Evolutionary conservation across 2,797 vertebrate species (phyloP), one percentile per base, ranked within the genome.

Genomic region (Hozukius guyotensis): DNA sequence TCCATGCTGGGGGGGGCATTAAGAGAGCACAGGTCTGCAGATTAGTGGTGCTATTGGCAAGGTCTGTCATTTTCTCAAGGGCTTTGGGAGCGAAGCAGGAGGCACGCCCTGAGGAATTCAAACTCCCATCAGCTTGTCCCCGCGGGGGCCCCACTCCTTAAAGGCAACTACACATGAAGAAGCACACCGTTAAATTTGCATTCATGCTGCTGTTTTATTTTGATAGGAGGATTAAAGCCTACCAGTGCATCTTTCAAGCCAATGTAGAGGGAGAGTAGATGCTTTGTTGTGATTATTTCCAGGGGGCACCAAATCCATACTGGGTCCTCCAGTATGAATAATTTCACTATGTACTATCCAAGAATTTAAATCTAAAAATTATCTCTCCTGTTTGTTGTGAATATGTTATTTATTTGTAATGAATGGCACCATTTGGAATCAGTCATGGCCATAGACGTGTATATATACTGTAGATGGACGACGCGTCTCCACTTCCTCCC

Each of bases 41-140:
- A 53, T 53, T 53, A 53, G 52, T 53, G 52, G 52, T 69, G 56
- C 78, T 70, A 63, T 75, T 74, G 64, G 79, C 22, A 68, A 81
- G 34, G 64, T 72, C 68, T 86, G 67, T 85, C 55, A 24, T 88
- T 83, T 71, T 81, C 76, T 85, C 74, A 55, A 67, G 76, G 81
- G 83, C 52, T 78, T 61, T 63, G 25, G 32, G 65, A 64, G 83
- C 20, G 22, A 80, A 82, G 70, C 83, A 79, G 77, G 77, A 81
- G 83, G 77, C 78, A 52, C n/a, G 2, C 81, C 75, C 80, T 24
- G 65, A 77, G 67, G 80, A 86, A 81, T 82, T 87, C 62, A 70
- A 60, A 31, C 62, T 71, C 69, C 67, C 75, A 75, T 76, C 63
- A 81, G 67, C 69, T 70, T 14, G 34, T 80, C 75, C 63, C 71